Evolutionary conservation across 2,797 vertebrate genomes (phyloP).

Genomic region (Etheostoma nigrum): DNA sequence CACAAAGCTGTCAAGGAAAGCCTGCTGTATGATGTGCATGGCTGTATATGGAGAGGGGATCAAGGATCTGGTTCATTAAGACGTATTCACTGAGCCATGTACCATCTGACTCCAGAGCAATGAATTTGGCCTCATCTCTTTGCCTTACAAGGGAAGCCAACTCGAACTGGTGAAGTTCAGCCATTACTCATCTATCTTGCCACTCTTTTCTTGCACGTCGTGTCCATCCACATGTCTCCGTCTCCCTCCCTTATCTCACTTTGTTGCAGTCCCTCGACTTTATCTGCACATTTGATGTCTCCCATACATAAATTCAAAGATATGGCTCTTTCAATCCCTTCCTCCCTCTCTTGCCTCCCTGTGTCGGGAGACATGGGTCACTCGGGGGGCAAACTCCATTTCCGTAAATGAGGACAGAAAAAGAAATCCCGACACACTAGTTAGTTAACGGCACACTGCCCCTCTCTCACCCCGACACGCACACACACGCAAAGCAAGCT

Average conservation of each 20-base stretch:
- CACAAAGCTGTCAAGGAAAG: constrained; percentile 8
- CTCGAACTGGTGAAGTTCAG: constrained; percentile 1
- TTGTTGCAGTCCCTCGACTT: constrained; percentile 11
- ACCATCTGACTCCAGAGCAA: constrained; percentile 35
- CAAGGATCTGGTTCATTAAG: constrained; percentile 50
- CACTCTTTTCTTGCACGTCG: constrained; percentile 6
- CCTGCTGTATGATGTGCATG: constrained; percentile 9
- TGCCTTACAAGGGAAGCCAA: constrained; percentile 68
- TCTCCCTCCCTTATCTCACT: constrained; percentile 19
- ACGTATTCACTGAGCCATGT: constrained; percentile 43
- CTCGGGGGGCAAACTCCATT: constrained; percentile 77
- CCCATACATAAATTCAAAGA: constrained; percentile 45
- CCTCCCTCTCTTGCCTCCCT: constrained; percentile 19
- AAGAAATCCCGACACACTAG: constrained; percentile 74
- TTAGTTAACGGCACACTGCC: constrained; percentile 70
- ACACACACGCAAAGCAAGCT: constrained; percentile 52
- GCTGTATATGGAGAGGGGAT: constrained; percentile 68
- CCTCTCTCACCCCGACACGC: constrained; percentile 62
- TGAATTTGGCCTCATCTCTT: constrained; percentile 36
- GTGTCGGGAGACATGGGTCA: constrained; percentile 71
- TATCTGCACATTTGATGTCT: constrained; percentile 4
- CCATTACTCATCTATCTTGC: constrained; percentile 23
- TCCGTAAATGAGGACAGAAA: constrained; percentile 83
- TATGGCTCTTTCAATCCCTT: constrained; percentile 15
- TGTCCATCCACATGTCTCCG: constrained; percentile 6